Conservation (phyloP, 1,140 invertebrate species). For the Ectropis grisescens region DNA sequence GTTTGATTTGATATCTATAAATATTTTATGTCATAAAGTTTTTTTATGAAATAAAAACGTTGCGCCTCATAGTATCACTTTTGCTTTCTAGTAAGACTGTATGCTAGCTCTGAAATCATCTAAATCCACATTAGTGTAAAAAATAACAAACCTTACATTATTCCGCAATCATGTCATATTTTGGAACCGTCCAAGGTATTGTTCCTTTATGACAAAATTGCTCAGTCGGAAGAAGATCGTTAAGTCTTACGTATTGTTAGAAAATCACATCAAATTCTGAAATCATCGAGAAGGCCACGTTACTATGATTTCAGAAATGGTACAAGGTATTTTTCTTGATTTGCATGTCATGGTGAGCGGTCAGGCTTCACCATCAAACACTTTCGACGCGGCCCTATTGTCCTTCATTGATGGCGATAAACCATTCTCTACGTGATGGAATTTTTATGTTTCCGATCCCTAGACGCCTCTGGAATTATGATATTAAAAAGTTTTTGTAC, state of each 20-base stretch:
- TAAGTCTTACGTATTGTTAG: constrained; percentile 1
- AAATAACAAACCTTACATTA: too few species aligned
- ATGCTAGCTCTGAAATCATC: too few species aligned
- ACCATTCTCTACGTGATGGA: constrained; percentile 55
- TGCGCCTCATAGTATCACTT: too few species aligned
- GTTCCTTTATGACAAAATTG: constrained; percentile 1
- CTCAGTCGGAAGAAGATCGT: constrained; percentile 1
- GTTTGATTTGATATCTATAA: too few species aligned
- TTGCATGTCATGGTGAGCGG: constrained; percentile 26
- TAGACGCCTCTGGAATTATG: constrained; percentile 27
- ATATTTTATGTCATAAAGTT: too few species aligned
- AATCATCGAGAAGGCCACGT: too few species aligned
- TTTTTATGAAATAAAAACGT: too few species aligned
- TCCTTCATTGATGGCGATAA: constrained; percentile 53
- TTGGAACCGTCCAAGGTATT: too few species aligned
- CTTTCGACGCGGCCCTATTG: constrained; percentile 50
- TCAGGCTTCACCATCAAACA: constrained; percentile 20
- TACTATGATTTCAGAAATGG: background rate
- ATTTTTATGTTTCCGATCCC: constrained; percentile 64
- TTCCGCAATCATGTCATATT: too few species aligned
- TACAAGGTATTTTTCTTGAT: constrained; percentile 13
- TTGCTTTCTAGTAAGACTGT: too few species aligned
- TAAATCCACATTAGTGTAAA: too few species aligned
- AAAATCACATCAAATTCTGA: too few species aligned
- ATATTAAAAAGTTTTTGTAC: constrained; percentile 7